These are phyloP conservation scores for Callyntrura guangdongensis DNA, from an alignment of 2,888 invertebrate genomes.

Conservation along the genomic window DNA sequence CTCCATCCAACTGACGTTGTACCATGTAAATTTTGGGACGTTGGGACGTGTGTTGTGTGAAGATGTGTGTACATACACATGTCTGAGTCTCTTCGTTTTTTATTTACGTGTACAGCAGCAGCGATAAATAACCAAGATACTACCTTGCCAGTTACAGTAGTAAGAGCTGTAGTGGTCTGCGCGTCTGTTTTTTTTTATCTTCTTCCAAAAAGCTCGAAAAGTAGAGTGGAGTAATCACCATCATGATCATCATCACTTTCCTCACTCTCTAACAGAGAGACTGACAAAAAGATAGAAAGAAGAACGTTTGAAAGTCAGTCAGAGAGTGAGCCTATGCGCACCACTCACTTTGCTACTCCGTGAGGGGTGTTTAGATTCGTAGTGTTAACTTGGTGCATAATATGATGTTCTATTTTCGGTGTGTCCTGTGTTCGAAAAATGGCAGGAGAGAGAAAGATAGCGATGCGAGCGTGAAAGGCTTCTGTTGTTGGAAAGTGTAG, in stretches of 20 bases:
- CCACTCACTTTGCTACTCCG: background rate
- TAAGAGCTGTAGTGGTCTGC: background rate
- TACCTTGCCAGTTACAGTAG: slow-evolving; percentile 25
- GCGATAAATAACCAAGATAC: slow-evolving; percentile 20
- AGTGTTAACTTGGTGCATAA: background rate
- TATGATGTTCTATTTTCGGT: slow-evolving; percentile 53
- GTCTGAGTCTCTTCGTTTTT: too few relatives aligned
- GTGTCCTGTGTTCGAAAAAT: slow-evolving; percentile 44
- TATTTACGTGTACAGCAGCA: slow-evolving; percentile 12
- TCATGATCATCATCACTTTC: background rate
- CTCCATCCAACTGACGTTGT: too few relatives aligned
- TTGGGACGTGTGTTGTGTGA: background rate
- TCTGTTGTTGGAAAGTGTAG: slow-evolving; percentile 22
- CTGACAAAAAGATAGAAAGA: background rate
- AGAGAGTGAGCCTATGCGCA: slow-evolving; percentile 14
- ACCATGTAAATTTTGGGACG: background rate
- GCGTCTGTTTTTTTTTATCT: background rate
- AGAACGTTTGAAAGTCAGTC: slow-evolving; percentile 40
- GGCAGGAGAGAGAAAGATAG: background rate
- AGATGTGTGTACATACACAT: background rate
- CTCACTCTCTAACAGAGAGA: background rate
- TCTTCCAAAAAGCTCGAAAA: background rate
- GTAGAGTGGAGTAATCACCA: slow-evolving; percentile 52
- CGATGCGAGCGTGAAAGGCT: background rate
- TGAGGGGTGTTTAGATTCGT: background rate